A percentile compares a stretch with the other conserved stretches of the same genome.
Conservation (phyloP, 2,113 vertebrate genomes). For the Herpetotheres cachinnans region DNA sequence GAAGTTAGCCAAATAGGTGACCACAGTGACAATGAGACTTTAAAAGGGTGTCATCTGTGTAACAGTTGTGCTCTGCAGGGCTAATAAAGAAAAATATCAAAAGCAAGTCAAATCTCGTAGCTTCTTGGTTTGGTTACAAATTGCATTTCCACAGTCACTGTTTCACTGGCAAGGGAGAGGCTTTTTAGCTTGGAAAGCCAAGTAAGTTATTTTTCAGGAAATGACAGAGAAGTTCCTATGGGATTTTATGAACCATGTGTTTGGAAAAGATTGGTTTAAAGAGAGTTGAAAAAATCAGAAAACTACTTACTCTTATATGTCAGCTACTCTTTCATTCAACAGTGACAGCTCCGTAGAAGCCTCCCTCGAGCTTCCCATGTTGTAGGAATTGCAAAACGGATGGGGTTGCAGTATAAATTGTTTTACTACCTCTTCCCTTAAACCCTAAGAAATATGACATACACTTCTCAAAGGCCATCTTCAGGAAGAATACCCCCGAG, state of each 20-base stretch:
- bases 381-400: background rate
- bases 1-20: background rate
- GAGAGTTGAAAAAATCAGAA: constrained; percentile 46
- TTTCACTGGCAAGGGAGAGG: background rate
- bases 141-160: constrained; percentile 19
- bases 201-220: constrained; percentile 63
- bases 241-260: constrained; percentile 50
- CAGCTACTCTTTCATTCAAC: constrained; percentile 46
- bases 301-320: constrained; percentile 38
- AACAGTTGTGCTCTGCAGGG: background rate
- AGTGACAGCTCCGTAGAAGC: background rate
- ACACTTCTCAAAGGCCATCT: background rate
- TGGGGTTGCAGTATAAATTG: background rate
- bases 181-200: constrained; percentile 32
- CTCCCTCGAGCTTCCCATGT: background rate
- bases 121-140: constrained; percentile 19
- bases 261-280: constrained; percentile 61
- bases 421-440: background rate
- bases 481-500: background rate
- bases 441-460: background rate
- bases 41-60: background rate
- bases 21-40: background rate
- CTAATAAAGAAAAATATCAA: background rate
- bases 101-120: background rate
- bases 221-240: constrained; percentile 36